phyloP scores from a whole-genome alignment of 2,888 invertebrate genomes.

The Cephus nigrinus region DNA sequence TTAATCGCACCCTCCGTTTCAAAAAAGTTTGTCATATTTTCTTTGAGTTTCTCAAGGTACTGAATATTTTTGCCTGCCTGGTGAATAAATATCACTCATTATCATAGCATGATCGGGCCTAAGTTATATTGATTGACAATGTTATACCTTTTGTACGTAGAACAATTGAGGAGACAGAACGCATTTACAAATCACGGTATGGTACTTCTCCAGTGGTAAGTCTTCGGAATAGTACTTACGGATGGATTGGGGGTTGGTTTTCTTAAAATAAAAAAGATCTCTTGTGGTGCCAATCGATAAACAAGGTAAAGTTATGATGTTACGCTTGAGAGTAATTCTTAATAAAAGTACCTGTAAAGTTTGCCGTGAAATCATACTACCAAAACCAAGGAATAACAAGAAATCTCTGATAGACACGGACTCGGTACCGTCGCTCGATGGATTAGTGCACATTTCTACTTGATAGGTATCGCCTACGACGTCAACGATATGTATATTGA shows the following conservation, averaged over 20 bases:
- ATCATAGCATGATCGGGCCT: not conserved
- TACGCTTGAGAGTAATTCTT: not conserved
- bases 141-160: constrained; percentile 74
- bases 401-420: constrained; percentile 63
- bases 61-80: constrained; percentile 57
- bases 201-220: constrained; percentile 60
- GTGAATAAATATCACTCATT: constrained; percentile 1
- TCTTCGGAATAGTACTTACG: constrained; percentile 55
- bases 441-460: constrained; percentile 60
- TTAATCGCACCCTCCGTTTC: constrained; percentile 31
- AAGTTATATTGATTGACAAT: not conserved
- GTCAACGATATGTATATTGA: constrained; percentile 52
- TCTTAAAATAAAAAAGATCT: not conserved
- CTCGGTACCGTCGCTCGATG: constrained; percentile 18
- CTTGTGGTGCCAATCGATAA: not conserved
- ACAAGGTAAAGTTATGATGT: not conserved
- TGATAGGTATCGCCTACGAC: constrained; percentile 34
- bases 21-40: constrained; percentile 67
- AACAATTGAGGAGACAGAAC: constrained; percentile 75
- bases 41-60: constrained; percentile 65
- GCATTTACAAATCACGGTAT: constrained; percentile 71
- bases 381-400: constrained; percentile 65
- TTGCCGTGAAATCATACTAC: constrained; percentile 42
- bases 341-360: constrained; percentile 35
- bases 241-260: constrained; percentile 44